Evolutionary conservation across 2,797 vertebrate genomes (phyloP).

Genomic region (Hippopotamyrus pictus): DNA sequence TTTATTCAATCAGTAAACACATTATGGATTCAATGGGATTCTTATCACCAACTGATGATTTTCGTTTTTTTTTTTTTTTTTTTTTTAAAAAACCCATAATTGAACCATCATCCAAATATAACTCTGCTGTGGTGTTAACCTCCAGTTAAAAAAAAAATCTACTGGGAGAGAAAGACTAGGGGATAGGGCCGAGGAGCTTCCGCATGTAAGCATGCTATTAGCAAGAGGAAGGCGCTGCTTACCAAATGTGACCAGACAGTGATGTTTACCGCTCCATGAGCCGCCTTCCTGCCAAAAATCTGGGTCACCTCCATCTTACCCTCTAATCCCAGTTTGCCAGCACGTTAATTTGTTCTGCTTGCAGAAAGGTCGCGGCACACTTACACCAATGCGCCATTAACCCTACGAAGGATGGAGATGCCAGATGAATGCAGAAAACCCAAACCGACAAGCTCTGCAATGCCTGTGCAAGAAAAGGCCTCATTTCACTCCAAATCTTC

Average conservation of each 20-base stretch:
- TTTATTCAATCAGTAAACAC: not conserved
- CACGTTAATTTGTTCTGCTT: constrained; percentile 22
- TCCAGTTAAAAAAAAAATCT: not conserved
- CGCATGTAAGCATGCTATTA: not conserved
- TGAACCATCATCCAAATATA: not conserved
- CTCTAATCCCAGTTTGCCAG: constrained; percentile 26
- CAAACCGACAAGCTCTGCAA: not conserved
- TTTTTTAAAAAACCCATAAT: not conserved
- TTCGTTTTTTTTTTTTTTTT: not conserved
- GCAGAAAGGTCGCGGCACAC: constrained; percentile 47
- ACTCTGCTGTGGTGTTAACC: not conserved
- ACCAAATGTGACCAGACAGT: constrained; percentile 19
- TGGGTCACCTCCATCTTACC: constrained; percentile 28
- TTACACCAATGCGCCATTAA: constrained; percentile 38
- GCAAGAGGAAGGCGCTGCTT: constrained; percentile 19
- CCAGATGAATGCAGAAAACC: constrained; percentile 43
- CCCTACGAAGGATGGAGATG: constrained; percentile 29
- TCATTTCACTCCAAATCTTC: not conserved
- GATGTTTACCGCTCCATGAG: constrained; percentile 9
- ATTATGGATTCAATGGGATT: not conserved
- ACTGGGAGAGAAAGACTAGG: not conserved
- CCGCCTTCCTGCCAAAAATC: constrained; percentile 31
- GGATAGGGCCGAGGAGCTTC: not conserved
- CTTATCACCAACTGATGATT: not conserved
- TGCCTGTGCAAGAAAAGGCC: not conserved